Evolutionary conservation across 2,888 invertebrate genomes (phyloP), one percentile per base, ranked within the genome.

Genomic region (Plagodis dolabraria): DNA sequence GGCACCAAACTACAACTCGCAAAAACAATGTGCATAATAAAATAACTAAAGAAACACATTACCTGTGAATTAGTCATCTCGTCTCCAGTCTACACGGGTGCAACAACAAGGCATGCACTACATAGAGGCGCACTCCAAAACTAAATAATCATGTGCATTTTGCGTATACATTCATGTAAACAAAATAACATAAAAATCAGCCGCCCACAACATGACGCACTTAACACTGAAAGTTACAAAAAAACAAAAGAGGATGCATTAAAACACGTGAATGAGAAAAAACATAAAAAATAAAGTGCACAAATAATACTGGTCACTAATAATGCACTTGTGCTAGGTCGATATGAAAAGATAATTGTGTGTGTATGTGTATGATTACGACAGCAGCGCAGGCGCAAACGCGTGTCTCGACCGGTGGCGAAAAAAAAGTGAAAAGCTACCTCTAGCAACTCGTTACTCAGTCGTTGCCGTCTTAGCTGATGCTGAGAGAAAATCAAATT

Each of bases 1-100:
- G 59, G 52, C 57, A 51, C 60, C 56, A 67, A 67, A 68, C 55
- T 61, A 65, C 64, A 69, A 66, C 63, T 65, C 67, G 48, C 67
- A 77, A 75, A 67, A 71, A 77, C 75, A 71, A 71, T 72, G 79
- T 77, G 80, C 78, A 83, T 83, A 75, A 77, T 74, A 77, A 83
- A 75, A 77, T 74, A 77, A 78, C 8, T 75, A 76, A 71, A 72
- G 75, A 78, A 83, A 81, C 52, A 75, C 75, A 69, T 81, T 93
- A 94, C 94, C 94, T 94, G 94, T 79, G 94, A 93, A 89, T 94
- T 94, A 79, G 94, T 94, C 94, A 94, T 94, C 82, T 81, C 86
- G 87, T 77, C 82, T 81, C 79, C 85, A 68, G 69, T 72, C 80
- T 85, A 86, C 71, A 79, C 77, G 65, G 83, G 89, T 90, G 91